Evolutionary conservation across 2,113 vertebrate species (phyloP), one percentile per base, ranked within the genome.

Genomic region (Neofelis nebulosa): DNA sequence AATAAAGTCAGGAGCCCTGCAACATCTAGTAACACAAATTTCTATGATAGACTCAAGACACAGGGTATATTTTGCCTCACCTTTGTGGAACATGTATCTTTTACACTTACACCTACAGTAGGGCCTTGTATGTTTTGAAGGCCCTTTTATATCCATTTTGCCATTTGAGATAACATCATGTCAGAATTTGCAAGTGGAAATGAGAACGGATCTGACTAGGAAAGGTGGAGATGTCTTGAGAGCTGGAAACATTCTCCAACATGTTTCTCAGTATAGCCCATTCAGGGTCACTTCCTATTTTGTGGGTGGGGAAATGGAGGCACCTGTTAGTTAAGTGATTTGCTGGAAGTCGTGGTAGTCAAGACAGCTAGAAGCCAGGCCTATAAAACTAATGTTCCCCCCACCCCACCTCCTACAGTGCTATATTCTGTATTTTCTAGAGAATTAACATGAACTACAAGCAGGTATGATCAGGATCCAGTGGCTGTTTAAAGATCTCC

Each of bases 111-210:
- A 18, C 6, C 69, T 52, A 33, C 0, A 5, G 8, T 73, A 90
- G 92, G 19, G 36, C 57, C 36, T 55, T 33, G 16, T 65, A 25
- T 84, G 65, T 79, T 29, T 89, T 73, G 79, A 23, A 76, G 52
- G 23, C 55, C 78, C 25, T 94, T 79, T 91, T 50, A 19, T 55
- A 38, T 55, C 45, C 41, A 3, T 41, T 94, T 92, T 94, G 31
- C 66, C 73, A 69, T 71, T 48, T 65, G 57, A 91, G 66, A 61
- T 85, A 84, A n/a, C 31, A 85, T 85, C 41, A 16, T 45, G 81
- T 81, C 79, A 78, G 66, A 89, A 89, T 95, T 96, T 95, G 78
- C 48, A 84, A 80, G 82, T 89, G 78, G 78, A 91, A 95, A 96
- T 21, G 66, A 11, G 41, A 68, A 73, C 55, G 41, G 61, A 55